A percentile compares a stretch with the other conserved stretches of the same genome.
phyloP scores from a whole-genome alignment of 2,113 vertebrate genomes.

The Diglossa brunneiventris region DNA sequence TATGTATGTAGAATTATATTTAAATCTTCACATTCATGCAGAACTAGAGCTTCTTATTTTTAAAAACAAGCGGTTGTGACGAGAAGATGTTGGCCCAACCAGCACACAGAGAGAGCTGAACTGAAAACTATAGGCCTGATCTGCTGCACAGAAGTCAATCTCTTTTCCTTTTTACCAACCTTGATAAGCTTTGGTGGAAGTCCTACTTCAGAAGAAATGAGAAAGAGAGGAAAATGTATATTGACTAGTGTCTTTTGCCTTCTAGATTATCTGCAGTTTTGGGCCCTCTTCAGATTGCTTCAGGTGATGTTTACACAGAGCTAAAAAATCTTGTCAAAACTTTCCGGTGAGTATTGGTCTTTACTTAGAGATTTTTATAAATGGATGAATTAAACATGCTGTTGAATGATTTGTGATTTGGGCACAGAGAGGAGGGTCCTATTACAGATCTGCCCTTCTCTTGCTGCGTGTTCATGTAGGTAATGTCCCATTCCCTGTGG shows the following conservation, averaged over 20 bases:
- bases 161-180: not conserved
- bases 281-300: conserved; percentile 80
- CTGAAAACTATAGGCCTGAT: not conserved
- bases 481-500: conserved; percentile 11
- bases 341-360: conserved; percentile 81
- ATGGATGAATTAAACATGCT: not conserved
- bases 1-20: not conserved
- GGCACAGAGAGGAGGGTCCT: not conserved
- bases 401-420: not conserved
- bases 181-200: not conserved
- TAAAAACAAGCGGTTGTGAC: not conserved
- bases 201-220: not conserved
- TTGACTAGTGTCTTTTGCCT: conserved; percentile 11
- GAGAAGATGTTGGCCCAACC: not conserved
- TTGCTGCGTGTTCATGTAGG: conserved; percentile 10
- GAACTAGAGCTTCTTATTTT: not conserved
- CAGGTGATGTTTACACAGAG: conserved; percentile 82
- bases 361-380: not conserved
- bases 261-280: conserved; percentile 83
- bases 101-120: not conserved
- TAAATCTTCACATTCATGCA: not conserved
- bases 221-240: not conserved
- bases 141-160: not conserved
- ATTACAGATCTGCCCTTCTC: not conserved
- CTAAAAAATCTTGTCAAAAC: conserved; percentile 89